phyloP scores from a whole-genome alignment of 2,113 vertebrate species.

The Sinocyclocheilus anshuiensis region DNA sequence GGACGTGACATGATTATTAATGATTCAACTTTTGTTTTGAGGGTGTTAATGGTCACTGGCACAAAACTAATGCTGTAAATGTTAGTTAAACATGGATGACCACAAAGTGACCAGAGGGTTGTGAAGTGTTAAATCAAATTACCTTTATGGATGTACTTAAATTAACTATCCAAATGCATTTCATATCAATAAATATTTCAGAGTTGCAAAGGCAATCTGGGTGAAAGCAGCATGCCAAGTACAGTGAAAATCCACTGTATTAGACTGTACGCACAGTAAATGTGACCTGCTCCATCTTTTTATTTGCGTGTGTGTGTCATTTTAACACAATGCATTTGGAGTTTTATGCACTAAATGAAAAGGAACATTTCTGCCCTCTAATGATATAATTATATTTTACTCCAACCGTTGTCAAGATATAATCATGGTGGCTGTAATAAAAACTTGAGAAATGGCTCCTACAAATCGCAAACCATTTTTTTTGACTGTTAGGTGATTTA shows the following conservation, averaged over 20 bases:
- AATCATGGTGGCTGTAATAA: not conserved
- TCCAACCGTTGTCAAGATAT: not conserved
- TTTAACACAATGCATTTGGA: not conserved
- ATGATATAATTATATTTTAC: not conserved
- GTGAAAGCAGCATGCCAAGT: not conserved
- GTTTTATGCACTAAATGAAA: not conserved
- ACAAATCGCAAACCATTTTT: not conserved
- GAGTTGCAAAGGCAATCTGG: slow-evolving; percentile 3
- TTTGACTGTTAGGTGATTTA: not conserved
- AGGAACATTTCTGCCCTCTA: not conserved
- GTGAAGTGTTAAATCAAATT: slow-evolving; percentile 18
- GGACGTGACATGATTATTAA: slow-evolving; percentile 28
- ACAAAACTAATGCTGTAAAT: slow-evolving; percentile 22
- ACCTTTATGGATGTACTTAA: not conserved
- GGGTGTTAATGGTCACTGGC: slow-evolving; percentile 19
- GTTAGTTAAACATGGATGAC: slow-evolving; percentile 22
- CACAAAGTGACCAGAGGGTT: slow-evolving; percentile 13
- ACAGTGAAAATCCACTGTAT: not conserved
- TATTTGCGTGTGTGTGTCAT: not conserved
- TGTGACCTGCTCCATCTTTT: not conserved
- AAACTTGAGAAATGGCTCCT: not conserved
- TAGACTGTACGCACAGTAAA: not conserved
- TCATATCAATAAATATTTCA: not conserved
- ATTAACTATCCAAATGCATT: not conserved
- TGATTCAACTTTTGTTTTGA: slow-evolving; percentile 15